Evolutionary conservation across 2,113 vertebrate genomes (phyloP).

Genomic region (Axis porcinus): DNA sequence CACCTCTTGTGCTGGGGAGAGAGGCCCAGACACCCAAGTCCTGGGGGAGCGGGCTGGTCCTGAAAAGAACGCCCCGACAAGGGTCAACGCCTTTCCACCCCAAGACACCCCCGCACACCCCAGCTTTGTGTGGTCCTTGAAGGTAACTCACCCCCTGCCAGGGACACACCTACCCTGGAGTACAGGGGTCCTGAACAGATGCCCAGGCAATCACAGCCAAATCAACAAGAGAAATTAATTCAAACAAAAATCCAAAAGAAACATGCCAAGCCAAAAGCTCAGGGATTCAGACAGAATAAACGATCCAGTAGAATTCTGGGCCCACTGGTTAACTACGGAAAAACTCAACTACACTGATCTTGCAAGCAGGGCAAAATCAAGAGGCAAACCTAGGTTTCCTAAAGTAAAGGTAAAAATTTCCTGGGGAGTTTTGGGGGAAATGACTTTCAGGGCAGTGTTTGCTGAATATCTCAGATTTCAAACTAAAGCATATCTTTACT

Average conservation of each 20-base stretch:
- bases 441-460: neutral
- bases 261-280: neutral
- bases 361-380: neutral
- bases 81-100: neutral
- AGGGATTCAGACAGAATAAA: neutral
- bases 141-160: neutral
- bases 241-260: neutral
- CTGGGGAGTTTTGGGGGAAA: conserved; percentile 58
- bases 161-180: neutral
- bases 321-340: neutral
- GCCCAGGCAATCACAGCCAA: neutral
- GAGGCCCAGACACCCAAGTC: neutral
- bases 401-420: neutral
- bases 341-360: neutral
- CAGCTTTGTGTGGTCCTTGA: neutral
- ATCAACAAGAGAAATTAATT: neutral
- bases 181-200: neutral
- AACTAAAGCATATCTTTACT: neutral
- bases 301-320: neutral
- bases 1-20: neutral
- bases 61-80: neutral
- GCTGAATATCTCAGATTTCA: conserved; percentile 25
- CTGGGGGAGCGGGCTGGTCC: neutral
- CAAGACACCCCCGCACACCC: neutral
- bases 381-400: neutral